A percentile compares a stretch with the other conserved stretches of the same genome.
These are phyloP conservation scores for Vultur gryphus DNA, from an alignment of 2,797 vertebrate species.

Conservation along the genomic window DNA sequence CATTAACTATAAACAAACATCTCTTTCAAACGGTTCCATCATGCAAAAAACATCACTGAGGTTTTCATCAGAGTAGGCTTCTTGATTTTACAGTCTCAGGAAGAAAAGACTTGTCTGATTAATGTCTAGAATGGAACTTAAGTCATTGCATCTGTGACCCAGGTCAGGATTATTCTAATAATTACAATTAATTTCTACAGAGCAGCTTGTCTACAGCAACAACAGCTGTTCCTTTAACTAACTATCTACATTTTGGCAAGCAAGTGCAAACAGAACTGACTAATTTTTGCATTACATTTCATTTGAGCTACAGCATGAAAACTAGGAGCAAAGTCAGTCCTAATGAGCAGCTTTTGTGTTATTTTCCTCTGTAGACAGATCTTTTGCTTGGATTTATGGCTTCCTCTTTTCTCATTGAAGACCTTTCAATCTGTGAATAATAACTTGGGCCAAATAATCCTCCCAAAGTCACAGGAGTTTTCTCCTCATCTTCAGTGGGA, in stretches of 20 bases:
- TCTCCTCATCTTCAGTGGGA: neutral
- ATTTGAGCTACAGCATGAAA: constrained; percentile 8
- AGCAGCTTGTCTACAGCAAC: constrained; percentile 57
- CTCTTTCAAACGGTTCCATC: neutral
- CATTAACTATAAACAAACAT: constrained; percentile 1
- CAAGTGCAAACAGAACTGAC: neutral
- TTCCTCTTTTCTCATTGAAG: neutral
- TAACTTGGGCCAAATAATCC: neutral
- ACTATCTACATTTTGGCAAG: constrained; percentile 42
- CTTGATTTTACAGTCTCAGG: neutral
- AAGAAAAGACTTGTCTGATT: constrained; percentile 29
- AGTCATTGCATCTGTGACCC: constrained; percentile 30
- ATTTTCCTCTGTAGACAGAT: neutral
- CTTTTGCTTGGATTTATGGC: neutral
- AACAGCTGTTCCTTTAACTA: constrained; percentile 65
- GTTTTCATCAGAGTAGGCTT: neutral
- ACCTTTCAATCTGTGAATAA: neutral
- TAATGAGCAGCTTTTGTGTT: neutral
- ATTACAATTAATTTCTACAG: constrained; percentile 69
- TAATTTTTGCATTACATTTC: constrained; percentile 32
- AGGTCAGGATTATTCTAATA: constrained; percentile 67
- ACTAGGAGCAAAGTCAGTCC: neutral
- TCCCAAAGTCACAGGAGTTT: neutral
- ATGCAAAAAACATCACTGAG: neutral
- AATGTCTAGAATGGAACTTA: constrained; percentile 5